A percentile compares a stretch with the other conserved stretches of the same genome.
Conservation (phyloP, 1,140 invertebrate species). For the Leguminivora glycinivorella region DNA sequence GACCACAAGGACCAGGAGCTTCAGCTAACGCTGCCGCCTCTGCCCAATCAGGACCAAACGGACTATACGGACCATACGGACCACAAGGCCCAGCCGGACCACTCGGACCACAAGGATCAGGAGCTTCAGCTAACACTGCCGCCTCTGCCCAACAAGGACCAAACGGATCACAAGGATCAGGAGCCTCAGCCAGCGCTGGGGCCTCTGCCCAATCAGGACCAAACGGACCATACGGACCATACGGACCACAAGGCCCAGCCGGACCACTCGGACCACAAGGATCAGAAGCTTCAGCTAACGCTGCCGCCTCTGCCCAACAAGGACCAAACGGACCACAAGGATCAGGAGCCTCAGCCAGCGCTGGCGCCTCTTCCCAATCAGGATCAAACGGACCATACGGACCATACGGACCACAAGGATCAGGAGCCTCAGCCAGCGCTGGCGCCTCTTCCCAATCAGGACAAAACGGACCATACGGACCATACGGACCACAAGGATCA, state of each 20-base stretch:
- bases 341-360: background rate
- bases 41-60: constrained; percentile 8
- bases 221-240: constrained; percentile 30
- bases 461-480: background rate
- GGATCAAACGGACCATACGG: background rate
- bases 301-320: background rate
- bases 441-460: background rate
- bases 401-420: constrained; percentile 7
- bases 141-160: background rate
- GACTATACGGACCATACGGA: constrained; percentile 26
- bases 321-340: constrained; percentile 3
- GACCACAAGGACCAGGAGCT: background rate
- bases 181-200: constrained; percentile 29
- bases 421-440: background rate
- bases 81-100: constrained; percentile 17
- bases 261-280: constrained; percentile 3
- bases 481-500: background rate
- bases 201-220: constrained; percentile 28
- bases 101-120: constrained; percentile 26
- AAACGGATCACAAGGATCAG: background rate
- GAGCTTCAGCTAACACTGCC: constrained; percentile 28
- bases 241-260: constrained; percentile 19
- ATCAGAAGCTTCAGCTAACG: constrained; percentile 1
- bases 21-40: constrained; percentile 21
- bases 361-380: background rate